Base-by-base conservation (phyloP, 2,797 vertebrate species). In the Molossus molossus region DNA sequence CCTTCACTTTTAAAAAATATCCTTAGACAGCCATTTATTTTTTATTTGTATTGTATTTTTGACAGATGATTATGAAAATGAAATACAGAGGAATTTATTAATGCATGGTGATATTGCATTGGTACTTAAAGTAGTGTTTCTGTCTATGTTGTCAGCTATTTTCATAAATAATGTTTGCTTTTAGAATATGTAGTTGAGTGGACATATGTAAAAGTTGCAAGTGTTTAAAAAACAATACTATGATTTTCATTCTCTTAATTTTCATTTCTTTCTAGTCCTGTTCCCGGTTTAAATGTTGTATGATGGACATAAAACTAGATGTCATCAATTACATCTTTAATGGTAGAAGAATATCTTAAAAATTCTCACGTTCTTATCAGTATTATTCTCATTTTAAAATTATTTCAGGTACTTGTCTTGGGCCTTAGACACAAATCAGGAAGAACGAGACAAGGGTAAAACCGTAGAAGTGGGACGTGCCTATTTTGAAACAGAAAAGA, bases 341-440 rank as follows among this genome's bases (percentile, higher is more conserved):
- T 92, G 21, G 4, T 83, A 87, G 91, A 67, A 89, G n/a, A 96
- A 5, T 60, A 53, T 76, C 58, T 88, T 87, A 60, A 27, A 96
- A 83, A 73, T 15, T 82, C 20, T 12, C 7, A 23, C 17, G 45
- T 77, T 82, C 40, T 92, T 90, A 93, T 27, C 58, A 92, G 7
- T 79, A 45, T 87, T 69, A 1, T 96, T 94, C 5, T 33, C 23
- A 64, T 75, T 58, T 94, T 86, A 69, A 64, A 90, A 91, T 96
- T 58, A 87, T 97, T 87, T 45, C 94, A 99, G 99, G 99, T 99
- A 99, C 97, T 98, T 99, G 45, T 99, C 99, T 5, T 99, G 99
- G 99, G 99, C 99, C 87, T 99, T 99, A 98, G 99, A 99, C 97
- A 99, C 99, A 96, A 99, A 99, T 98, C 99, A 99, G 95, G 99